Evolutionary conservation across 2,888 invertebrate species (phyloP).

Genomic region (Aspidiotus destructor): DNA sequence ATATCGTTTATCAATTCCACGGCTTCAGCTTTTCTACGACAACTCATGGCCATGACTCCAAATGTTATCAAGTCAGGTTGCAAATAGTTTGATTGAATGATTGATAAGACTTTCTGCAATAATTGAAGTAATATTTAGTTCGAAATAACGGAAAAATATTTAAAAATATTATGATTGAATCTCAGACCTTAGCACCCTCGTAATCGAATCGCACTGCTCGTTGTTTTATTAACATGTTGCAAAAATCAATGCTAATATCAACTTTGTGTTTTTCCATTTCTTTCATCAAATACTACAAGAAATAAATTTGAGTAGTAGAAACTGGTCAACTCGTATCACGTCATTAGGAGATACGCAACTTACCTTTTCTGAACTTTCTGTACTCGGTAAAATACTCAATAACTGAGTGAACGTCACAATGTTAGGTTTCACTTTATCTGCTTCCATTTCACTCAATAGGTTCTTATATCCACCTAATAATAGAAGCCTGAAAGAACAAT

Average conservation of each 20-base stretch:
- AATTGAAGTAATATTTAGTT: not conserved
- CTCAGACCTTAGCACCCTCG: constrained; percentile 59
- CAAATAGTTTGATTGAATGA: constrained; percentile 46
- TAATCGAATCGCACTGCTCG: constrained; percentile 61
- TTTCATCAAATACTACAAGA: constrained; percentile 48
- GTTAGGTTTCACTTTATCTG: constrained; percentile 57
- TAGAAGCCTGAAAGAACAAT: constrained; percentile 47
- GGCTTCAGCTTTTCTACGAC: constrained; percentile 55
- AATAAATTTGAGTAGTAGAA: constrained; percentile 8
- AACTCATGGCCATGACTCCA: constrained; percentile 73
- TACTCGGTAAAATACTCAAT: constrained; percentile 59
- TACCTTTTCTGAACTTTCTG: constrained; percentile 55
- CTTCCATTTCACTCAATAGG: constrained; percentile 65
- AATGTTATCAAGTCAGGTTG: constrained; percentile 71
- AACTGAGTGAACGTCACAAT: constrained; percentile 70
- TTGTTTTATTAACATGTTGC: constrained; percentile 75
- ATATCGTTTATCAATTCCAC: constrained; percentile 59
- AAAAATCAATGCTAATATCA: constrained; percentile 68
- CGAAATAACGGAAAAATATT: not conserved
- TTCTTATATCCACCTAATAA: constrained; percentile 69
- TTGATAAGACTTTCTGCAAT: constrained; percentile 44
- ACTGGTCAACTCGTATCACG: not conserved
- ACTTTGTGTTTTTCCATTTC: constrained; percentile 52
- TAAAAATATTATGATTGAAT: too few relatives aligned
- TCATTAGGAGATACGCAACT: not conserved